These are phyloP conservation scores for Elanus axillaris DNA, from an alignment of 2,113 vertebrate genomes.

Conservation along the genomic window DNA sequence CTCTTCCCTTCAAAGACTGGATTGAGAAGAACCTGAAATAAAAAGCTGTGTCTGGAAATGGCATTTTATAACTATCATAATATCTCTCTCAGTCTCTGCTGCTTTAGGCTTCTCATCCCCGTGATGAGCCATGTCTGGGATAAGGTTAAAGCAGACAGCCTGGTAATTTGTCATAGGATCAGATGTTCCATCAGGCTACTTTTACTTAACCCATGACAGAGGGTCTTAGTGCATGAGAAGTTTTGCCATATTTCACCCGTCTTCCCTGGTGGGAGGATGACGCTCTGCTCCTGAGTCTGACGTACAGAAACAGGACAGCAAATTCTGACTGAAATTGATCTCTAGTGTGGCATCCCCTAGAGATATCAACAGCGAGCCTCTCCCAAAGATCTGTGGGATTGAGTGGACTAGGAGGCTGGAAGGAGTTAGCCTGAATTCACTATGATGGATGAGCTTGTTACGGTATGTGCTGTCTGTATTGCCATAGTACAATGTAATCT, in stretches of 20 bases:
- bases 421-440: background rate
- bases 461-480: background rate
- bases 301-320: background rate
- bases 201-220: background rate
- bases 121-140: background rate
- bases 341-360: background rate
- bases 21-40: constrained; percentile 93
- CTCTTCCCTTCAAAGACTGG: constrained; percentile 91
- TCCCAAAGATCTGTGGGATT: background rate
- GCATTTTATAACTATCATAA: background rate
- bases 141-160: constrained; percentile 13
- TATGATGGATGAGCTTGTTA: background rate
- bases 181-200: background rate
- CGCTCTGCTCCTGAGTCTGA: background rate
- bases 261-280: constrained; percentile 34
- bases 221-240: background rate
- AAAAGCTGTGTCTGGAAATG: constrained; percentile 1
- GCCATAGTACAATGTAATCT: constrained; percentile 22
- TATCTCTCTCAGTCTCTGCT: constrained; percentile 14
- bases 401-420: background rate
- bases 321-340: background rate
- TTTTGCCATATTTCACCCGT: background rate
- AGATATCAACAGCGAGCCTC: background rate
- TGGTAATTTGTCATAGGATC: background rate
- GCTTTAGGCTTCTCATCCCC: constrained; percentile 49